Conservation (phyloP, 2,888 invertebrate genomes). For the Ichneumoninae sp. region DNA sequence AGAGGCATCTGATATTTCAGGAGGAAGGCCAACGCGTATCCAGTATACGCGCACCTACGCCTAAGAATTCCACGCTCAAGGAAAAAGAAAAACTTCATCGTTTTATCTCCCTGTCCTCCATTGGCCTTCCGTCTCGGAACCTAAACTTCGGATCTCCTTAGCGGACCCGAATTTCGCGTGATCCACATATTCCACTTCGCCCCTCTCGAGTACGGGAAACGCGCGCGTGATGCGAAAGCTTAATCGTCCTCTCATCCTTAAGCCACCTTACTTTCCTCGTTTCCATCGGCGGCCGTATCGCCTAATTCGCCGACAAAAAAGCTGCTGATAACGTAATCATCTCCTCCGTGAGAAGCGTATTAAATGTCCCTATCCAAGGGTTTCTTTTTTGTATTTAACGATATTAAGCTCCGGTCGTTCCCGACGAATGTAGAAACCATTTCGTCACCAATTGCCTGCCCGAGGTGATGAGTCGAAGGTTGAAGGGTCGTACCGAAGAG, state of each 20-base stretch:
- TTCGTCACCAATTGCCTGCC: not conserved
- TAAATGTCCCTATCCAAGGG: not conserved
- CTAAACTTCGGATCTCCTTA: not conserved
- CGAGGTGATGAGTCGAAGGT: not conserved
- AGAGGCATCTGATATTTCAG: not conserved
- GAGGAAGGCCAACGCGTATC: not conserved
- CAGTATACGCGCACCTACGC: not conserved
- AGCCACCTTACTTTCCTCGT: not conserved
- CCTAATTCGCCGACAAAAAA: constrained; percentile 13
- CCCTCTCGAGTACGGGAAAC: not conserved
- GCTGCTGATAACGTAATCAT: not conserved
- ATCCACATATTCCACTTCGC: not conserved
- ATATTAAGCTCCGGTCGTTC: not conserved
- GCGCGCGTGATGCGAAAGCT: constrained; percentile 11
- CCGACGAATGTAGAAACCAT: not conserved
- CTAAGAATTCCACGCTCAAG: not conserved
- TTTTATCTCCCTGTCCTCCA: not conserved
- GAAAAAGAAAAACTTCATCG: not conserved
- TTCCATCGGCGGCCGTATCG: not conserved
- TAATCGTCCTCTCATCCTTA: constrained; percentile 1
- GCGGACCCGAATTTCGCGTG: not conserved
- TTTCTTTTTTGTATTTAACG: not conserved
- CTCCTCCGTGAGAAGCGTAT: not conserved
- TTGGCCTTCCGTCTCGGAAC: not conserved
- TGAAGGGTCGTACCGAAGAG: not conserved